Evolutionary conservation across 2,888 invertebrate species (phyloP), one percentile per base, ranked within the genome.

Genomic region (Thelaira solivaga): DNA sequence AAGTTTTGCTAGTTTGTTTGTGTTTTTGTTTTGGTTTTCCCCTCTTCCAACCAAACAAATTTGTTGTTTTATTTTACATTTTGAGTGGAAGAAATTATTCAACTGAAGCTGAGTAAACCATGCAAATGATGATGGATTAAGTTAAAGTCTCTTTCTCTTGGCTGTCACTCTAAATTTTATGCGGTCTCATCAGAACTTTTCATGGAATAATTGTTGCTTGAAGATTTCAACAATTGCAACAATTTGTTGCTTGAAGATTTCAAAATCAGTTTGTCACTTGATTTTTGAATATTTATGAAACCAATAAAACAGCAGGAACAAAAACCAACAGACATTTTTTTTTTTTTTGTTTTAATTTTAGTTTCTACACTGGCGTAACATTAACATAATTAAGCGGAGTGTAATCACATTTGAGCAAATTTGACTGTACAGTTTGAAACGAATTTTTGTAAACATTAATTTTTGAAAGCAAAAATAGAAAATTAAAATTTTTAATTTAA

Each of bases 101-200:
- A 7, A 18, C 6, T 45, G 8, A 43, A 18, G 61, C 55, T 53
- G 24, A 31, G 51, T 78, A 41, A 39, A 62, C 24, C 41, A 64
- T 36, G 45, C 59, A 74, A 78, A 74, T 69, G 78, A 74, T 78
- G 74, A 78, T 78, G 78, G 69, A 78, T 78, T 78, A 69, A 74
- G 59, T 69, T 59, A 69, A 45, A 39, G 24, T 51, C 29, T 29
- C 31, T 11, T 11, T 41, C 34, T 65, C 13, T n/a, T n/a, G n/a
- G n/a, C 31, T 61, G 41, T 55, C 51, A 43, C 4, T 69, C 43
- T 20, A 20, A 49, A 49, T 59, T 59, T 51, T 36, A 51, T 49
- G 24, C 34, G 26, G 29, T 49, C 69, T 49, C 65, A 39, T 65
- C 51, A 49, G 47, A 18, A 45, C 8, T 22, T 34, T 34, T 36